These are phyloP conservation scores for Macrosiphum euphorbiae DNA, from an alignment of 2,888 invertebrate genomes.

Conservation along the genomic window DNA sequence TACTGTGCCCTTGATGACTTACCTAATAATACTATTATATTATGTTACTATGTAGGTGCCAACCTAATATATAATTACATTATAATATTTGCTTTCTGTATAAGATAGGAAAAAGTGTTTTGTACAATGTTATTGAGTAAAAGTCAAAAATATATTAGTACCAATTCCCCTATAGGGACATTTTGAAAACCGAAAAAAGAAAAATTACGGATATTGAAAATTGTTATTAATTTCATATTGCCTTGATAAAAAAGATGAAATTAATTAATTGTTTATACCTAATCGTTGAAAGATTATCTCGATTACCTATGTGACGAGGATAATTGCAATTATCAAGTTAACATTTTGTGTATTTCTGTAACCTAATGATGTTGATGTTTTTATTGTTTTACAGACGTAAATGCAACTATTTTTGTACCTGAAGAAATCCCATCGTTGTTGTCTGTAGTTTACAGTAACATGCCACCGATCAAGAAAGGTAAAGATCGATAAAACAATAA, in stretches of 20 bases:
- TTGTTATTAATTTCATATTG: background rate
- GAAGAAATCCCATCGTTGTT: constrained; percentile 84
- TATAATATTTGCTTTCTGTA: background rate
- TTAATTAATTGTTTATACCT: background rate
- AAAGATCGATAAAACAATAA: constrained; percentile 67
- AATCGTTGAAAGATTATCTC: background rate
- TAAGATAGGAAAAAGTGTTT: background rate
- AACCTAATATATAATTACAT: background rate
- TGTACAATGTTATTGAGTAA: background rate
- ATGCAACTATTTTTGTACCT: constrained; percentile 72
- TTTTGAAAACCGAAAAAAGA: background rate
- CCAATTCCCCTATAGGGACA: background rate
- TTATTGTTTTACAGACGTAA: constrained; percentile 44
- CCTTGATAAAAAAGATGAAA: background rate
- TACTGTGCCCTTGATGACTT: background rate
- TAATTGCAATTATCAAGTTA: background rate
- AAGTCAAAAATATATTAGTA: background rate
- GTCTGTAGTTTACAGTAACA: constrained; percentile 85
- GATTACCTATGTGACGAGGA: background rate
- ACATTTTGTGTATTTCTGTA: background rate
- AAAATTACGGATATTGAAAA: background rate
- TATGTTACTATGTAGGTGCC: no score
- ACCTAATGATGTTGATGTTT: background rate
- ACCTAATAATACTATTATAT: background rate
- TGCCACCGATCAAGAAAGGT: constrained; percentile 89